Base-by-base conservation (phyloP, 2,888 invertebrate genomes). In the Allacma fusca region DNA sequence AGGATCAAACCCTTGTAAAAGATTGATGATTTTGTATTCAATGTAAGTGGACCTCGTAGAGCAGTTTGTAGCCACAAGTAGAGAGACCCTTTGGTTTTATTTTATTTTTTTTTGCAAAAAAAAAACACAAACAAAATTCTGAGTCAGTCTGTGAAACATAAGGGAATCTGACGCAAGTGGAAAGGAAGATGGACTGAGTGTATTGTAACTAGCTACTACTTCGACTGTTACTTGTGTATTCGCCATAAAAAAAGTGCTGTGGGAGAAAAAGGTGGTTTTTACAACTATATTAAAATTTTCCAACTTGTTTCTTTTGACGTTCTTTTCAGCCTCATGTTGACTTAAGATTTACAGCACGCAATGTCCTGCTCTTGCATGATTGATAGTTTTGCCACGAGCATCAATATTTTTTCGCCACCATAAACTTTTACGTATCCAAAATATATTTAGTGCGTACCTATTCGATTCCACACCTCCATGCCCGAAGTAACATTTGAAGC, bases 341-440 rank as follows among this genome's bases (percentile, higher is more conserved):
- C 65, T 65, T 65, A 65, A 65, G 65, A 65, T 65, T 65, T 65
- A 26, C 65, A 28, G 28, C 65, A 26, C 26, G 65, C 65, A 65
- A 65, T 65, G 26, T 29, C 29, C 28, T 26, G 13, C 65, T 62
- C 29, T 21, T 19, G 68, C n/a, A 50, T 50, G 50, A 50, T 50
- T 50, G 50, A 50, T 50, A 50, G 50, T 50, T 50, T 50, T 50
- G 50, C 50, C 50, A 50, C 50, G 50, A 50, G 50, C 50, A 50
- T 50, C 50, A 50, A 50, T 50, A 50, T 16, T 50, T n/a, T 50
- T n/a, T 13, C n/a, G 1, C 19, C n/a, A 50, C 50, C 19, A 50
- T 50, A 50, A 50, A 50, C 50, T 50, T 50, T 50, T 50, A 34
- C 34, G 34, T 9, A 34, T 34, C 34, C 34, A 4, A 34, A 34